phyloP scores from a whole-genome alignment of 2,797 vertebrate genomes.

The Carapus acus region DNA sequence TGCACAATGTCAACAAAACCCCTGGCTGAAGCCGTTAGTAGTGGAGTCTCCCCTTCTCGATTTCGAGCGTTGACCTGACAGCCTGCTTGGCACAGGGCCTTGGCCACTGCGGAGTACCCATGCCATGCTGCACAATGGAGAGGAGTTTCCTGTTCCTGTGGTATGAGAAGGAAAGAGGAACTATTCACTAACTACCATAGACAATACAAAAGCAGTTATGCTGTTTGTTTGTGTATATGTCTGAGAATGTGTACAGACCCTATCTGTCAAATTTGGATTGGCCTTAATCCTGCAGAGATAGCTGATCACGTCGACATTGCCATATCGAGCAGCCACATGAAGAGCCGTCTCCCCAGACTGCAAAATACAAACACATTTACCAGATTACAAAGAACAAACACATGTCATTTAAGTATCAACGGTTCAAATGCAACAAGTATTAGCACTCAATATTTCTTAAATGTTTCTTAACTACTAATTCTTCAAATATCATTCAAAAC shows the following conservation, averaged over 20 bases:
- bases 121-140: conserved; percentile 97
- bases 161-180: not conserved
- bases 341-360: conserved; percentile 95
- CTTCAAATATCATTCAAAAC: too few relatives aligned
- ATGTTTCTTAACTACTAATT: too few relatives aligned
- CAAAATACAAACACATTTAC: conserved; percentile 8
- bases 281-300: conserved; percentile 87
- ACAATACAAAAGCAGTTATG: fast-evolving
- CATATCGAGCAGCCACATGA: conserved; percentile 91
- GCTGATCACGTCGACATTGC: conserved; percentile 91
- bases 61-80: conserved; percentile 86
- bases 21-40: conserved; percentile 89
- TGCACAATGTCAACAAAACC: conserved; percentile 94
- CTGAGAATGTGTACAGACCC: conserved; percentile 69
- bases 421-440: too few relatives aligned
- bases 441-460: too few relatives aligned
- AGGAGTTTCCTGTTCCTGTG: conserved; percentile 96
- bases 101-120: conserved; percentile 86
- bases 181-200: too few relatives aligned
- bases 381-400: too few relatives aligned
- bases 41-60: conserved; percentile 87
- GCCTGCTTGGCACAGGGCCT: conserved; percentile 81
- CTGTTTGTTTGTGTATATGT: not conserved
- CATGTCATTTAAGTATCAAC: too few relatives aligned
- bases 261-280: conserved; percentile 86